Evolutionary conservation across 1,140 invertebrate genomes (phyloP), one percentile per base, ranked within the genome.

Genomic region (Zaprionus camerounensis): DNA sequence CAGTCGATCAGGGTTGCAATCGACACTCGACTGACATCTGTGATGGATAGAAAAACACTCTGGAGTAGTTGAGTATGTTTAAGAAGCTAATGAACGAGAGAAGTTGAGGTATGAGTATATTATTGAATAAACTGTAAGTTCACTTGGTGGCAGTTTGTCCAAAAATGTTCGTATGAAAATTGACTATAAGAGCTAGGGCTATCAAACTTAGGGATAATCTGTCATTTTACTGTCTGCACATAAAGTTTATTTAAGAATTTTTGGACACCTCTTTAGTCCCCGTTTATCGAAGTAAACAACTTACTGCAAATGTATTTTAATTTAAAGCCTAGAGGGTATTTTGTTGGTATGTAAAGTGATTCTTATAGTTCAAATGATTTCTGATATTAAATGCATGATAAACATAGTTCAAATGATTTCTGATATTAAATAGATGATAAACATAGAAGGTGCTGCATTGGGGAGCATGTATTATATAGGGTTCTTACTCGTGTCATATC

Each of bases 1-100:
- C 55, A 58, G 68, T 31, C 51, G 51, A 41, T 51, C 46, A 13
- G 84, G 72, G 84, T 67, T 66, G 80, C 68, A 70, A 63, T 51
- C 38, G 56, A n/a, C 24, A 44, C 26, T 13, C 4, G 4, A 15
- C 20, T 20, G 56, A 53, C 71, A 68, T 73, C 31, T 55, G 26
- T 56, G 36, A 73, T 56, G 57, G 12, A 55, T 57, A 22, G 31
- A 24, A 46, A 57, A 66, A 65, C 51, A 28, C 49, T n/a, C 61
- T 56, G 20, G 12, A 34, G 24, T 20, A 5, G 24, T 34, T 58
- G 17, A 11, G n/a, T 51, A 13, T 9, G 17, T 17, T 17, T 9
- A 38, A 24, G 57, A 24, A 17, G 7, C 2, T 46, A 46, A 46
- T n/a, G 24, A 24, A 31, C 15, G 15, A 56, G 5, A 17, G 15